A percentile compares a stretch with the other conserved stretches of the same genome.
Conservation (phyloP, 2,797 vertebrate species). For the Cichlasoma orientale region DNA sequence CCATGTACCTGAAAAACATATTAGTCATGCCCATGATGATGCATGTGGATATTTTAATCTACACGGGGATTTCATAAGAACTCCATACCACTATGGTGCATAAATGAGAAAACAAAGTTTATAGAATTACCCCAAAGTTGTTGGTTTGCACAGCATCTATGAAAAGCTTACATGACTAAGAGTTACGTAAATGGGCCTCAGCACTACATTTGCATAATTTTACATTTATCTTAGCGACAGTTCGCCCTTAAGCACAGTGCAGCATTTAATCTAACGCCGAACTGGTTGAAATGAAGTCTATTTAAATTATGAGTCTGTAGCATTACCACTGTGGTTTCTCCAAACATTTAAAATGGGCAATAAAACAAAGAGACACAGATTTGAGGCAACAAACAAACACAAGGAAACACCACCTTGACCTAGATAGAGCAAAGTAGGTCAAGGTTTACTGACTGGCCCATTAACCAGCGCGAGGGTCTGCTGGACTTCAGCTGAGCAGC, state of each 20-base stretch:
- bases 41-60: conserved; percentile 13
- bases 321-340: background rate
- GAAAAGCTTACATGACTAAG: background rate
- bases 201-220: conserved; percentile 1
- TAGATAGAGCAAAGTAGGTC: conserved; percentile 26
- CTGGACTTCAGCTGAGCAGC: background rate
- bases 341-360: background rate
- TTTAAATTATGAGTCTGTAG: background rate
- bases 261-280: background rate
- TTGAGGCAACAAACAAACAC: background rate
- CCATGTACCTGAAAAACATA: conserved; percentile 28
- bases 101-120: conserved; percentile 1
- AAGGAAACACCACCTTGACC: conserved; percentile 7
- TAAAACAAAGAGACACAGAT: background rate
- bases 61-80: background rate
- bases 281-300: background rate
- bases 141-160: background rate
- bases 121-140: background rate
- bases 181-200: background rate
- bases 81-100: background rate
- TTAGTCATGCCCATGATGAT: conserved; percentile 24
- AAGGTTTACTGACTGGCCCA: conserved; percentile 21
- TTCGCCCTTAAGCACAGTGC: background rate
- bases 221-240: background rate
- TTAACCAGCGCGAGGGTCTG: conserved; percentile 8